Base-by-base conservation (phyloP, 2,797 vertebrate genomes). In the Eidolon dupreanum region DNA sequence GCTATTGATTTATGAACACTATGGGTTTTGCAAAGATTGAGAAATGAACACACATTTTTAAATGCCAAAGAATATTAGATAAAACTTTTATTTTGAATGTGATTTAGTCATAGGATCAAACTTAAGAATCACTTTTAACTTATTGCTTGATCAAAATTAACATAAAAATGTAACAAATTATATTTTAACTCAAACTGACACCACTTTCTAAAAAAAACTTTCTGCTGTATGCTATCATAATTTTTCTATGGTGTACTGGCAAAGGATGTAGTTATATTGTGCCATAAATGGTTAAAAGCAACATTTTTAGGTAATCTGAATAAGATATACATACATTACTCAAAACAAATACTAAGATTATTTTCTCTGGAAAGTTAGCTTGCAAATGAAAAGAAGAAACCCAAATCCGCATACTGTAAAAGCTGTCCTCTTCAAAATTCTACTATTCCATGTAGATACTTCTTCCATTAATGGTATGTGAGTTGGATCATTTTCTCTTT, bases 331-430 rank as follows among this genome's bases (percentile, higher is more conserved):
- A 96, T 20, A 88, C 1, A 92, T 73, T 94, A 93, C 82, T 0
- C 81, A 66, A 83, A 97, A 93, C 19, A 93, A 89, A 55, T 15
- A 66, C 66, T 68, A 73, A 73, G 17, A 83, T 92, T 97, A 97
- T 95, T 98, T 98, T 90, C 79, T 96, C 94, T 95, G 97, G 20
- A 96, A 95, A 93, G 92, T 94, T 89, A 98, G 94, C 96, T 98
- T 98, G 88, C 88, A 98, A 73, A 99, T 41, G 79, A 99, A 94
- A n/a, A 99, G 95, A 66, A 99, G 87, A 96, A 99, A 83, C 8
- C 97, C 96, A 88, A 98, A 98, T 96, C 99, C 99, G 3, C 99
- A 97, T 28, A 98, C 16, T 57, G 98, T 97, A 95, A 99, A 55
- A 5, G 96, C 96, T 15, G 98, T 98, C 20, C 96, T 95, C 97